phyloP scores from a whole-genome alignment of 2,113 vertebrate species.

The Rattus rattus region DNA sequence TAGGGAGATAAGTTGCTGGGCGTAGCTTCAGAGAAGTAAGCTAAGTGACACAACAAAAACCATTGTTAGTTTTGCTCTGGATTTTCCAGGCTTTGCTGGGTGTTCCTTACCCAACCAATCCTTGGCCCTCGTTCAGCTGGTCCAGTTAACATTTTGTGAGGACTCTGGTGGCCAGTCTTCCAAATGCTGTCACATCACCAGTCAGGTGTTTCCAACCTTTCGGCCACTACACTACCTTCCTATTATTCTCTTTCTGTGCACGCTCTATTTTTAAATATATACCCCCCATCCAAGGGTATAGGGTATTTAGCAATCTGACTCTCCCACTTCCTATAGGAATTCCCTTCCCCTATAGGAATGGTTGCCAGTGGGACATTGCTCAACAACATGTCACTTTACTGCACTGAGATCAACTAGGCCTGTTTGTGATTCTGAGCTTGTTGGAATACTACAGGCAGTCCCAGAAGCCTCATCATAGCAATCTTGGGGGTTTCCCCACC shows the following conservation, averaged over 20 bases:
- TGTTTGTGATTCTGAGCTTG: not conserved
- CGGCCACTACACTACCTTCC: not conserved
- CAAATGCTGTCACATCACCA: not conserved
- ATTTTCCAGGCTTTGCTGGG: not conserved
- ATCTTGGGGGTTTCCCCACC: not conserved
- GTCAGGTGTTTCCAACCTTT: not conserved
- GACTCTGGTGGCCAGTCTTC: not conserved
- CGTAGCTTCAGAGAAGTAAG: not conserved
- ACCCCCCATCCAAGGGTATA: not conserved
- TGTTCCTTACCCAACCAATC: not conserved
- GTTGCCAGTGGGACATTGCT: not conserved
- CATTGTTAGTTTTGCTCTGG: not conserved
- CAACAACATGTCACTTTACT: not conserved
- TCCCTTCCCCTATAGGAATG: conserved; percentile 17
- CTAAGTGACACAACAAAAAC: not conserved
- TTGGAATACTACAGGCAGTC: conserved; percentile 16
- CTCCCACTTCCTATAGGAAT: not conserved
- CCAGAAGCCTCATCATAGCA: not conserved
- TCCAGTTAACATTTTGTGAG: not conserved
- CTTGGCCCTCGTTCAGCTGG: not conserved
- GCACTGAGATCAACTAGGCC: not conserved
- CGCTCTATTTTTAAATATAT: conserved; percentile 17
- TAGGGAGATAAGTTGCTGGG: not conserved
- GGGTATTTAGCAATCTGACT: conserved; percentile 48
- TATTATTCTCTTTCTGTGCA: not conserved